Conservation (phyloP, 2,888 invertebrate genomes). For the Lathronympha strigana region DNA sequence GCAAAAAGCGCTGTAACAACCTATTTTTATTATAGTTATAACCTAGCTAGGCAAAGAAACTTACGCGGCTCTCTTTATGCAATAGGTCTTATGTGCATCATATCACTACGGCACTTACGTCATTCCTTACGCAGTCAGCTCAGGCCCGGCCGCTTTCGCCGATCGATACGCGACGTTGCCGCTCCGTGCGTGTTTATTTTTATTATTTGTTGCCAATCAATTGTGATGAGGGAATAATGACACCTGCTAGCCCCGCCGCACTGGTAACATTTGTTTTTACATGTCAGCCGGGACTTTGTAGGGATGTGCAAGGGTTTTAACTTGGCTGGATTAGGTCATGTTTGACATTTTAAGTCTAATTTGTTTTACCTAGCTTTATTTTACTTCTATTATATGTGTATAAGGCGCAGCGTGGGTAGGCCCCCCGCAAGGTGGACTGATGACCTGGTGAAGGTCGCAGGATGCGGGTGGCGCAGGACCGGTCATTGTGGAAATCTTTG, state of each 20-base stretch:
- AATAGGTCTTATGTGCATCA: not conserved
- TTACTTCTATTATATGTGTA: too few species aligned
- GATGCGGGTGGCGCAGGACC: too few species aligned
- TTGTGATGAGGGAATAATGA: conserved; percentile 68
- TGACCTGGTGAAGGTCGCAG: too few species aligned
- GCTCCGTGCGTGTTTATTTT: conserved; percentile 70
- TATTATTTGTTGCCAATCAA: conserved; percentile 73
- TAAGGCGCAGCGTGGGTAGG: too few species aligned
- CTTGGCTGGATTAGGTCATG: too few species aligned
- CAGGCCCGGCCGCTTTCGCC: conserved; percentile 37
- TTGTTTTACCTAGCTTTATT: too few species aligned
- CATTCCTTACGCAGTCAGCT: not conserved
- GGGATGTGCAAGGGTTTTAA: conserved; percentile 13
- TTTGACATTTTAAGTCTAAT: too few species aligned
- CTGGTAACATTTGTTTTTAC: conserved; percentile 42
- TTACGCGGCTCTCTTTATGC: not conserved
- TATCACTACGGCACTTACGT: not conserved
- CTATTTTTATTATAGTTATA: conserved; percentile 25
- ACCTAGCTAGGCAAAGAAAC: conserved; percentile 30
- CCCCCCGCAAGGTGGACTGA: too few species aligned
- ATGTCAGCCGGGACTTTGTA: conserved; percentile 34
- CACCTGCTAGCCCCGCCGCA: conserved; percentile 61
- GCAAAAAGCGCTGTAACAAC: conserved; percentile 22
- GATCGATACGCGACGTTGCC: conserved; percentile 81
- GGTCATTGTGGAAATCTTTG: too few species aligned